Base-by-base conservation (phyloP, 2,888 invertebrate species). In the Thalpophila matura region DNA sequence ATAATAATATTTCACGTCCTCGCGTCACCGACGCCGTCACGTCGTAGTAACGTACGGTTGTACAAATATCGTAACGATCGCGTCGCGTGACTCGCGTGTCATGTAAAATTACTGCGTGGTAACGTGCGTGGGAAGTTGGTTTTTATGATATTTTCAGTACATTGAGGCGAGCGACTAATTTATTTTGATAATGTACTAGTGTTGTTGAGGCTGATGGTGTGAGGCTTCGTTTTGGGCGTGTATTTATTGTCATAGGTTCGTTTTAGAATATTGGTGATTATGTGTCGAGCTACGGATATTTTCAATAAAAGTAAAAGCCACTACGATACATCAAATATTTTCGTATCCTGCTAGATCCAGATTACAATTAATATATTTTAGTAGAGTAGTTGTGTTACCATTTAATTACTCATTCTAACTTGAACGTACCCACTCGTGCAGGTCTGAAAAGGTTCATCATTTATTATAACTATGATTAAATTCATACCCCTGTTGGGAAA, bases 81-180 rank as follows among this genome's bases (percentile, higher is more conserved):
- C 38, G 63, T 77, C 53, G 80, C 77, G 74, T 79, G 77, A 47
- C 51, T 77, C 53, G 80, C 77, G 74, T 79, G 77, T 51, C 51
- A 29, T 22, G 24, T 46, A 62, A 31, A 33, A 49, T 64, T 62
- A 76, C 47, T 18, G 65, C 31, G 45, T 56, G 24, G 4, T 2
- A 51, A 49, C 77, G 73, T 55, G 74, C 80, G 55, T 49, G 51
- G 29, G 31, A 57, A 43, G 51, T 57, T 59, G 31, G n/a, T 72
- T 66, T 61, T 57, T 47, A 46, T 45, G 12, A 54, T 54, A 46
- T 64, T 55, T 59, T 43, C 55, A 57, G 64, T 43, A 58, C 35
- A 33, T 53, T 27, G 33, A 59, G 18, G 46, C 20, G 29, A 38
- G 27, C 35, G 37, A 24, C 9, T 62, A 45, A 70, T 75, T 64